phyloP scores from a whole-genome alignment of 2,797 vertebrate species.

The Gila robusta region DNA sequence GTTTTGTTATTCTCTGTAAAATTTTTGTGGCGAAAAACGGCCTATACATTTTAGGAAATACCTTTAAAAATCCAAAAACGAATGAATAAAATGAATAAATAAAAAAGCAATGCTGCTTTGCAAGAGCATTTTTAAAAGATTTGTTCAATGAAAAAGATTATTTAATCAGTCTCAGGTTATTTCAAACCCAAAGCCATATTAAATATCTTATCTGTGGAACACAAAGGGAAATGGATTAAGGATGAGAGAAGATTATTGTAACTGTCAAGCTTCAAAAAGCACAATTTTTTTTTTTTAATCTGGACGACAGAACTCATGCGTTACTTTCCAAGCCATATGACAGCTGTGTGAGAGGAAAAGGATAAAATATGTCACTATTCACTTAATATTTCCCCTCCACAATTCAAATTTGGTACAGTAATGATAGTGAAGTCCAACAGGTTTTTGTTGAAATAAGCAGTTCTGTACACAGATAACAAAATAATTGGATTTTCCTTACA shows the following conservation, averaged over 20 bases:
- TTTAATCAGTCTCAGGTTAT: constrained; percentile 16
- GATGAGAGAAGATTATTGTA: constrained; percentile 24
- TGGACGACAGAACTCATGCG: not conserved
- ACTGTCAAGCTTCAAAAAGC: constrained; percentile 11
- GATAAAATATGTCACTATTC: not conserved
- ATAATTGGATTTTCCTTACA: not conserved
- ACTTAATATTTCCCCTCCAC: not conserved
- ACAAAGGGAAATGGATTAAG: constrained; percentile 2
- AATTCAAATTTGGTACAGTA: not conserved
- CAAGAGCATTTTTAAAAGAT: not conserved
- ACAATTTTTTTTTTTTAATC: not conserved
- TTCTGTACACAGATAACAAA: not conserved
- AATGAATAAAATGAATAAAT: not conserved
- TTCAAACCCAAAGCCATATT: not conserved
- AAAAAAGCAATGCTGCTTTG: not conserved
- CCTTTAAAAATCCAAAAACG: not conserved
- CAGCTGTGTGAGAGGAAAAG: not conserved
- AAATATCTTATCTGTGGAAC: not conserved
- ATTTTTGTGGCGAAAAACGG: not conserved
- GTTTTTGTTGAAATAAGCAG: not conserved
- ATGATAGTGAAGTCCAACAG: not conserved
- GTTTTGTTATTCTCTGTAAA: not conserved
- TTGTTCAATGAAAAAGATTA: not conserved
- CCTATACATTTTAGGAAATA: not conserved
- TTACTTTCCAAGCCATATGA: not conserved